Evolutionary conservation across 2,797 vertebrate species (phyloP), one percentile per base, ranked within the genome.

Genomic region (Darevskia mixta): DNA sequence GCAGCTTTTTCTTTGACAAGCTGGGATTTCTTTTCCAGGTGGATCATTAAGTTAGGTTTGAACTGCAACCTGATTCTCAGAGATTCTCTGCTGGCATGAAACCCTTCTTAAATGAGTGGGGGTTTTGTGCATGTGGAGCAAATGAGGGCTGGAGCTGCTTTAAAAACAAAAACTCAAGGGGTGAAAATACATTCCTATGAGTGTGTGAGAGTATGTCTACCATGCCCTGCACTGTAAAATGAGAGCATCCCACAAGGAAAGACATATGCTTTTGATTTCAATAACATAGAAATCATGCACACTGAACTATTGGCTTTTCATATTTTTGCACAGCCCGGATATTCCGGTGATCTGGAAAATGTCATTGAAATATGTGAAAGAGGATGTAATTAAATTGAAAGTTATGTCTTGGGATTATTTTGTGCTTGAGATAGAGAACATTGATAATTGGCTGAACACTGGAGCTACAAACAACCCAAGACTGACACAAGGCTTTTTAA

Each of bases 181-280:
- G 20, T 23, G 20, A 64, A 23, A 93, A 49, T 91, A 83, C 88
- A 92, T 92, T 90, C 91, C 81, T 92, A 92, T 90, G 95, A 92
- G 90, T 91, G 92, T 93, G 91, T 89, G 94, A 93, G 89, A 90
- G 93, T 93, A 8, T 88, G 0, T 85, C 89, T 91, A 78, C 8
- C 10, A 11, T n/a, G 38, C 27, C 49, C 92, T 90, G 86, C 88
- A 94, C 92, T 92, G 87, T 88, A 88, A 85, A 91, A 87, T 91
- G 89, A 91, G 90, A 95, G 91, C 92, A 93, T 88, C 89, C 89
- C 92, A 94, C 90, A 93, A 93, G 92, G 94, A 83, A 91, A 93
- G 92, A 94, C 94, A 95, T 93, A 91, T 92, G 90, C 58, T 94
- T 91, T 92, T 94, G 86, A 82, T 93, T 85, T 88, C 45, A 92